Percentiles rank a stretch among this genome's conserved stretches.
These are phyloP conservation scores for Oncorhynchus keta DNA, from an alignment of 2,113 vertebrate genomes.

Conservation along the genomic window DNA sequence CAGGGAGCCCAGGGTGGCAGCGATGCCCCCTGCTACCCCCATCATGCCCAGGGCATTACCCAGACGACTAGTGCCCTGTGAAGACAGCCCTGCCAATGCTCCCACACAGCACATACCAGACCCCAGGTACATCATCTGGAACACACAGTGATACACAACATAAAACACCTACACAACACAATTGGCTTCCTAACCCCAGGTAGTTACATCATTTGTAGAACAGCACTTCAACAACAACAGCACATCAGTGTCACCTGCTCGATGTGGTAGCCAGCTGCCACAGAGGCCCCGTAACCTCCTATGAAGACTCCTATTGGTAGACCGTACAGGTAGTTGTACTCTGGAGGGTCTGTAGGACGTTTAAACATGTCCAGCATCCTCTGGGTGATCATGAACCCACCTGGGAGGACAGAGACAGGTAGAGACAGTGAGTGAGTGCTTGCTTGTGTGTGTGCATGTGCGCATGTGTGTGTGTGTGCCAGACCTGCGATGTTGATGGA, in stretches of 20 bases:
- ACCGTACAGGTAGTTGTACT: slow-evolving; percentile 74
- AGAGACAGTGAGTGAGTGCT: not conserved
- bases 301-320: slow-evolving; percentile 67
- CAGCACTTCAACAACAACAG: not conserved
- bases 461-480: not conserved
- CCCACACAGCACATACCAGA: slow-evolving; percentile 76
- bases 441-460: not conserved
- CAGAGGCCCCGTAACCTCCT: slow-evolving; percentile 67
- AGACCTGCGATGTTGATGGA: slow-evolving; percentile 80
- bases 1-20: slow-evolving; percentile 65
- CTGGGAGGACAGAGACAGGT: slow-evolving; percentile 36
- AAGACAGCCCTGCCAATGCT: slow-evolving; percentile 71
- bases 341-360: slow-evolving; percentile 70
- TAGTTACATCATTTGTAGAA: not conserved
- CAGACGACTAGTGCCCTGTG: slow-evolving; percentile 70
- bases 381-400: slow-evolving; percentile 76
- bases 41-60: slow-evolving; percentile 73
- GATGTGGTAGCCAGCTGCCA: slow-evolving; percentile 57
- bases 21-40: slow-evolving; percentile 72
- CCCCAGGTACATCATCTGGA: slow-evolving; percentile 71
- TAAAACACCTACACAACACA: not conserved
- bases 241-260: slow-evolving; percentile 62
- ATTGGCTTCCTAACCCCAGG: not conserved
- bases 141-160: not conserved
- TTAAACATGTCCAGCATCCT: slow-evolving; percentile 80